phyloP scores from a whole-genome alignment of 2,797 vertebrate genomes.

The Setipinna tenuifilis region DNA sequence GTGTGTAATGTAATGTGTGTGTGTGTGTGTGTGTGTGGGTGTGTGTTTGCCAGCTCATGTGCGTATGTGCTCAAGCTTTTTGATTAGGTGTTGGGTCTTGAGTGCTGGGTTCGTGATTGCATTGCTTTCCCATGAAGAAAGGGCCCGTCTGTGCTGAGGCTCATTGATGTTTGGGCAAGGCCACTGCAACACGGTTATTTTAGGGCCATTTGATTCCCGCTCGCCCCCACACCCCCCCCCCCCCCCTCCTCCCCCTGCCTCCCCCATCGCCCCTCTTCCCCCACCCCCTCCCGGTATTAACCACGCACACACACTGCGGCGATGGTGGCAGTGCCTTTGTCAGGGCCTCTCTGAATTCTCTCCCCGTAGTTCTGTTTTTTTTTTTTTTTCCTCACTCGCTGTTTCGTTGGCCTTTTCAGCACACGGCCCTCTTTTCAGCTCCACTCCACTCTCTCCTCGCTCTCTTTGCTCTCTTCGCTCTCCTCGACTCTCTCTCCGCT shows the following conservation, averaged over 20 bases:
- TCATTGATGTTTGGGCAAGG: conserved; percentile 17
- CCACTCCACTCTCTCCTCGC: no score
- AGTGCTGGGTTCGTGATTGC: neutral
- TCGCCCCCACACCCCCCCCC: no score
- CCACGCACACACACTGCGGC: neutral
- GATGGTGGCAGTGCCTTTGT: neutral
- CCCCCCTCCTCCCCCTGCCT: neutral
- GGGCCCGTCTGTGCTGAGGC: neutral
- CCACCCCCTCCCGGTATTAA: neutral
- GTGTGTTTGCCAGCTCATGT: neutral
- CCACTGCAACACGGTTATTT: conserved; percentile 11
- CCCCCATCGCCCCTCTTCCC: no score
- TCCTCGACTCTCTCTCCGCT: neutral
- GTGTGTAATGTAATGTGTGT: no score
- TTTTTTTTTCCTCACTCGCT: no score
- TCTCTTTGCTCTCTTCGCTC: no score
- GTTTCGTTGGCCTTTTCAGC: neutral
- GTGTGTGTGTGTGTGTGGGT: conserved; percentile 37
- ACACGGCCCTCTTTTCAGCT: neutral
- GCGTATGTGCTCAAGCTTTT: conserved; percentile 40
- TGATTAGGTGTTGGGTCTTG: conserved; percentile 11
- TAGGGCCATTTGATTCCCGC: neutral
- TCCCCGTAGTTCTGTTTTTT: neutral
- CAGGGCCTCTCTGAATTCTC: neutral
- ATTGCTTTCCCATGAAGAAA: conserved; percentile 15